Base-by-base conservation (phyloP, 2,113 vertebrate genomes). In the Silurus meridionalis region DNA sequence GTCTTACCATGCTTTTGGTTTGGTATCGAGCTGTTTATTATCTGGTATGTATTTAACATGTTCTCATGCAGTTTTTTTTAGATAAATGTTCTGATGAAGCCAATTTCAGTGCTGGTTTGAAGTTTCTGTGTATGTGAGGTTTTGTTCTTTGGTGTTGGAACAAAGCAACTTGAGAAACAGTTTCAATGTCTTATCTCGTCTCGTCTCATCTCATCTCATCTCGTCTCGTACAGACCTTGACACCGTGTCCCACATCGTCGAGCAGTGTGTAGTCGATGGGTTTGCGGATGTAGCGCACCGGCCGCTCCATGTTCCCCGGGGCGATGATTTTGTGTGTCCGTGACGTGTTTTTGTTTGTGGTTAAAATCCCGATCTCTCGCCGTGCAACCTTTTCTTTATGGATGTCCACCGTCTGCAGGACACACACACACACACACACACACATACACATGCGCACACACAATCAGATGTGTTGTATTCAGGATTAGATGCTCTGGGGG, bases 301-400 rank as follows among this genome's bases (percentile, higher is more conserved):
- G 98, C 71, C 98, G 95, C 92, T 99, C 98, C 96, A 99, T 97
- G 95, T 99, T 99, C 60, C 96, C 97, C 0, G 98, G 98, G 55
- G 98, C 98, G 90, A 99, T 99, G 93, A 99, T 99, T 96, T 99
- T 99, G 94, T 99, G 98, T 90, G 97, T 99, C 94, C 98, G 96
- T 55, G 98, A 97, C 52, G 98, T 99, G 95, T 99, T 99, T 94
- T 99, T 99, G 91, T 99, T 99, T 88, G 98, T 99, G 91, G 98
- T 99, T 93, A 99, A 94, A 94, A 99, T 99, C 89, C 98, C 98
- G 67, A 99, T 99, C 94, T 99, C 98, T 93, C 98, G 96, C 91
- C 98, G 96, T 60, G 98, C 98, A 81, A 99, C 98, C 91, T 99
- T 99, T 92, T 99, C 98, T 94, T 99, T 99, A 92, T 99, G 98